Evolutionary conservation across 2,113 vertebrate species (phyloP).

Genomic region (Eretmochelys imbricata): DNA sequence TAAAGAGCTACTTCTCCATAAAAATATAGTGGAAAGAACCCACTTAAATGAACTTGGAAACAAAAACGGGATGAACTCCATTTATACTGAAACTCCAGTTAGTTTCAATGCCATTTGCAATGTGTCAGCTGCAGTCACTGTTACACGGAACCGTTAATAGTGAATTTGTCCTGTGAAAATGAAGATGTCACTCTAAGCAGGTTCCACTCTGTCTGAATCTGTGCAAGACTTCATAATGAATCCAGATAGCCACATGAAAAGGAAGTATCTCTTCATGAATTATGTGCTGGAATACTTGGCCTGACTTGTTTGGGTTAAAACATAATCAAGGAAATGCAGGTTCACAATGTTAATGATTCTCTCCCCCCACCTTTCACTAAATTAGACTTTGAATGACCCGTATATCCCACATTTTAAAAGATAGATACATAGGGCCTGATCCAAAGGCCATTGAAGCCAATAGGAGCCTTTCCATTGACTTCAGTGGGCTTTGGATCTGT

Average conservation of each 20-base stretch:
- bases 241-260: conserved; percentile 56
- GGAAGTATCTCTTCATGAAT: conserved; percentile 59
- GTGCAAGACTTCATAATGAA: conserved; percentile 51
- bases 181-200: conserved; percentile 48
- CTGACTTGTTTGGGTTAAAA: conserved; percentile 62
- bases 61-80: not conserved
- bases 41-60: not conserved
- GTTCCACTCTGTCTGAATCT: conserved; percentile 48
- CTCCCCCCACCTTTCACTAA: conserved; percentile 12
- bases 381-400: not conserved
- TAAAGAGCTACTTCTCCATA: conserved; percentile 24
- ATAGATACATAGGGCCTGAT: not conserved
- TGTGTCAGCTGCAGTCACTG: conserved; percentile 25
- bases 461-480: not conserved
- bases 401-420: not conserved
- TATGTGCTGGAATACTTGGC: conserved; percentile 33
- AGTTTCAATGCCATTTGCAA: conserved; percentile 18
- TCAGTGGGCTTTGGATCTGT: not conserved
- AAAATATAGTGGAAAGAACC: conserved; percentile 12
- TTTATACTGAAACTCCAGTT: conserved; percentile 55
- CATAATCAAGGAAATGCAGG: conserved; percentile 42
- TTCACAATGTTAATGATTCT: not conserved
- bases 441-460: not conserved
- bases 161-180: conserved; percentile 38
- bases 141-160: conserved; percentile 62